These are phyloP conservation scores for Odontomyia ornata DNA, from an alignment of 2,888 invertebrate species.

Conservation along the genomic window DNA sequence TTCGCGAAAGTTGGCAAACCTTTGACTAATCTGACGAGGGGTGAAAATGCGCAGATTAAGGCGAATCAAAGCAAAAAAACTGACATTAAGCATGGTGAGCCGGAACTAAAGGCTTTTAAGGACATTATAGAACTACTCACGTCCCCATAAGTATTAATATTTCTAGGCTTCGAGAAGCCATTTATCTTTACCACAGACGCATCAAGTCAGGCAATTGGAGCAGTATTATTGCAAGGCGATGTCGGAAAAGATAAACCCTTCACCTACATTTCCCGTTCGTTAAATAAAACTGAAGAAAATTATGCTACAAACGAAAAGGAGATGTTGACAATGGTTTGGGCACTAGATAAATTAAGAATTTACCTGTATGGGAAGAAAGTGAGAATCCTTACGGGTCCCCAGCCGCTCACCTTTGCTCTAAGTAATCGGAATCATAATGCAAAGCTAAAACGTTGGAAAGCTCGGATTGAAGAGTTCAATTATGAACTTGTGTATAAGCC, in stretches of 20 bases:
- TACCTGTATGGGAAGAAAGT: not conserved
- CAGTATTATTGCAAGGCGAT: not conserved
- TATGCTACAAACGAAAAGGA: too few relatives aligned
- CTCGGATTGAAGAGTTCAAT: conserved; percentile 49
- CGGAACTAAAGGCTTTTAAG: conserved; percentile 23
- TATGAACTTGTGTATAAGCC: conserved; percentile 38
- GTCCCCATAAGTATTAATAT: conserved; percentile 16
- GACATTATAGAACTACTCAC: conserved; percentile 9
- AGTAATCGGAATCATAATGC: conserved; percentile 19
- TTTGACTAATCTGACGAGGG: conserved; percentile 30
- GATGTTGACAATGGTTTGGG: too few relatives aligned
- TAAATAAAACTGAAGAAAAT: too few relatives aligned
- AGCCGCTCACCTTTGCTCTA: not conserved
- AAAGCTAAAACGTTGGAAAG: conserved; percentile 22
- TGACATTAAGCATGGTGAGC: not conserved
- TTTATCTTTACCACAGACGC: too few relatives aligned
- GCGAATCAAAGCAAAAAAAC: conserved; percentile 15
- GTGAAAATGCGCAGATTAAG: conserved; percentile 24
- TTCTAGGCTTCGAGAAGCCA: too few relatives aligned
- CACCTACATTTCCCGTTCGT: too few relatives aligned
- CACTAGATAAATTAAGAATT: not conserved
- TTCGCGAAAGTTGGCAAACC: conserved; percentile 34
- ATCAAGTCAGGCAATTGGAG: too few relatives aligned
- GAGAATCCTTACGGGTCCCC: too few relatives aligned
- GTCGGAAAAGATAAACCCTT: conserved; percentile 2